These are phyloP conservation scores for Mesoligia furuncula DNA, from an alignment of 2,888 invertebrate genomes.

Conservation along the genomic window DNA sequence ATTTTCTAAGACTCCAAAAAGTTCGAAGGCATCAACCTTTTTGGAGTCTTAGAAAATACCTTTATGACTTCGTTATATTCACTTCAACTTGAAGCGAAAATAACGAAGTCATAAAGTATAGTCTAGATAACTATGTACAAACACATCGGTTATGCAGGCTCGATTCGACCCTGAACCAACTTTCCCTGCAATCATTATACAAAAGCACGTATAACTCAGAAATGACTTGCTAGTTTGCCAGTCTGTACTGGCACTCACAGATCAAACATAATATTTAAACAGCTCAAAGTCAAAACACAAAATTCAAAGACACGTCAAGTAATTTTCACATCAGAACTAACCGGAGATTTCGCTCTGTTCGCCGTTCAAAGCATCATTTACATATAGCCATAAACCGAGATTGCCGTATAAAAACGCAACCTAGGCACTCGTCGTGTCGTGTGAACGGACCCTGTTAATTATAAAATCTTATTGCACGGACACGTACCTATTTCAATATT, in stretches of 20 bases:
- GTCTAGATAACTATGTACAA: slow-evolving; percentile 27
- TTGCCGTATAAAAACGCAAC: slow-evolving; percentile 15
- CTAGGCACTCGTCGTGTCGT: neutral
- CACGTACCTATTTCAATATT: slow-evolving; percentile 49
- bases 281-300: slow-evolving; percentile 46
- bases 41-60: no score
- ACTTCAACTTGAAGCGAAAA: neutral
- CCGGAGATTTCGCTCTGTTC: slow-evolving; percentile 16
- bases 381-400: slow-evolving; percentile 4
- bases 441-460: slow-evolving; percentile 19
- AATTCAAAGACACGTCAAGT: slow-evolving; percentile 32
- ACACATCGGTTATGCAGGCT: slow-evolving; percentile 31
- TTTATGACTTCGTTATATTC: no score
- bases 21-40: no score
- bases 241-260: slow-evolving; percentile 18
- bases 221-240: slow-evolving; percentile 29
- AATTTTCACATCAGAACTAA: slow-evolving; percentile 9
- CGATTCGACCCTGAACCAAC: slow-evolving; percentile 58
- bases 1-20: neutral
- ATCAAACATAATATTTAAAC: slow-evolving; percentile 47
- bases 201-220: slow-evolving; percentile 42
- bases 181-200: slow-evolving; percentile 55
- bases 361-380: slow-evolving; percentile 26
- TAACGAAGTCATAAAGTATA: neutral
- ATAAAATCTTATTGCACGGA: slow-evolving; percentile 45